phyloP scores from a whole-genome alignment of 2,113 vertebrate species.

The Platysternon megacephalum region DNA sequence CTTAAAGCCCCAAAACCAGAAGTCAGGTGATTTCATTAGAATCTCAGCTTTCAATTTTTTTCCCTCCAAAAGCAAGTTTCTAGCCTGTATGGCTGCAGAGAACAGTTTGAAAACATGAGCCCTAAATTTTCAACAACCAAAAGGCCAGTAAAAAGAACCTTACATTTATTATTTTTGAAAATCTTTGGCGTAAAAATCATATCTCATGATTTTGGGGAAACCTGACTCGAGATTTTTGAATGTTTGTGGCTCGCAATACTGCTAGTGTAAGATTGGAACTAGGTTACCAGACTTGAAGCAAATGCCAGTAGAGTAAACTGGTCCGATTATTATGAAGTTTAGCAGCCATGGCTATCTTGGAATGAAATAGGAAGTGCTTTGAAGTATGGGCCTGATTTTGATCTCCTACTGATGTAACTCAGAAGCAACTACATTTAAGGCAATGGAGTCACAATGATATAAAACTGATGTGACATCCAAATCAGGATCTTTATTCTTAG shows the following conservation, averaged over 20 bases:
- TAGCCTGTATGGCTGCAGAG: not conserved
- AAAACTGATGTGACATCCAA: not conserved
- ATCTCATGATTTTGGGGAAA: not conserved
- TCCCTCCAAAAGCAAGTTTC: not conserved
- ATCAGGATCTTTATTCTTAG: not conserved
- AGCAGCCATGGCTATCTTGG: not conserved
- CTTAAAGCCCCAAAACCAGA: not conserved
- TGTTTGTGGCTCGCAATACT: not conserved
- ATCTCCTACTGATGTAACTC: not conserved
- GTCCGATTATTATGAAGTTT: not conserved
- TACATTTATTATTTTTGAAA: not conserved
- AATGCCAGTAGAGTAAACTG: not conserved
- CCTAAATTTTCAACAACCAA: not conserved
- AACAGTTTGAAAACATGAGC: not conserved
- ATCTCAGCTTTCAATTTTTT: not conserved
- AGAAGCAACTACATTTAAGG: not conserved
- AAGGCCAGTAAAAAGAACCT: not conserved
- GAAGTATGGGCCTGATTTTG: not conserved
- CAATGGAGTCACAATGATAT: not conserved
- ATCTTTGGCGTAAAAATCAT: not conserved
- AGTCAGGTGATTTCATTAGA: not conserved
- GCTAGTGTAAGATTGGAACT: fast-evolving
- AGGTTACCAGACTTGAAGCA: not conserved
- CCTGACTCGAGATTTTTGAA: not conserved
- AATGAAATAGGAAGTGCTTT: not conserved